These are phyloP conservation scores for Sinocyclocheilus anshuiensis DNA, from an alignment of 2,113 vertebrate species.

Conservation along the genomic window DNA sequence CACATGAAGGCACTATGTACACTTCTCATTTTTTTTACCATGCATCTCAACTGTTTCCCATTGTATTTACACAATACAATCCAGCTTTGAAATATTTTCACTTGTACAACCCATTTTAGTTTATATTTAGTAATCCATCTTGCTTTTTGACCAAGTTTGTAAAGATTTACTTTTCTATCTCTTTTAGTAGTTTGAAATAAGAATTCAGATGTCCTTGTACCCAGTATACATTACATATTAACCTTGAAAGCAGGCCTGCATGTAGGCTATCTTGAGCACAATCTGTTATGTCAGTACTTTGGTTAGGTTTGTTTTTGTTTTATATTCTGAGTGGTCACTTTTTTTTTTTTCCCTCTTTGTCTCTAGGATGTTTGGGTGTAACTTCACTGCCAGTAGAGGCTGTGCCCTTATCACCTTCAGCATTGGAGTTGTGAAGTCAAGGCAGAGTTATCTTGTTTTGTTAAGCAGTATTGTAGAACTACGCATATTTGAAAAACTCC, in stretches of 20 bases:
- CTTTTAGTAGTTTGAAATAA: not conserved
- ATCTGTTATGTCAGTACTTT: not conserved
- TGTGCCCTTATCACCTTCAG: not conserved
- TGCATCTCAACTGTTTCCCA: not conserved
- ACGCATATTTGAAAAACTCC: not conserved
- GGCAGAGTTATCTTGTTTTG: not conserved
- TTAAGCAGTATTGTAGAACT: not conserved
- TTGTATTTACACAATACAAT: not conserved
- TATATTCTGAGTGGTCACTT: not conserved
- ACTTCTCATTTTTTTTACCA: not conserved
- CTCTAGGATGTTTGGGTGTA: constrained; percentile 4
- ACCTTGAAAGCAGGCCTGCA: constrained; percentile 17
- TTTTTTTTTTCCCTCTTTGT: not conserved
- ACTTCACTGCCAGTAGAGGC: not conserved
- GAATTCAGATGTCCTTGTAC: not conserved
- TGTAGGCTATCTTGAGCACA: not conserved
- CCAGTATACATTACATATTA: not conserved
- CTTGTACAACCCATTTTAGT: not conserved
- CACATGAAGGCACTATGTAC: not conserved
- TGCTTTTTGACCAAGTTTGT: not conserved
- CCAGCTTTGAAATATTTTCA: not conserved
- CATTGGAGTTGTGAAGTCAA: not conserved
- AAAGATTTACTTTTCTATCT: not conserved
- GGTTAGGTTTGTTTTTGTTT: constrained; percentile 1
- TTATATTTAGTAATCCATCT: not conserved